These are phyloP conservation scores for Argynnis bischoffii DNA, from an alignment of 2,888 invertebrate genomes.

Conservation along the genomic window DNA sequence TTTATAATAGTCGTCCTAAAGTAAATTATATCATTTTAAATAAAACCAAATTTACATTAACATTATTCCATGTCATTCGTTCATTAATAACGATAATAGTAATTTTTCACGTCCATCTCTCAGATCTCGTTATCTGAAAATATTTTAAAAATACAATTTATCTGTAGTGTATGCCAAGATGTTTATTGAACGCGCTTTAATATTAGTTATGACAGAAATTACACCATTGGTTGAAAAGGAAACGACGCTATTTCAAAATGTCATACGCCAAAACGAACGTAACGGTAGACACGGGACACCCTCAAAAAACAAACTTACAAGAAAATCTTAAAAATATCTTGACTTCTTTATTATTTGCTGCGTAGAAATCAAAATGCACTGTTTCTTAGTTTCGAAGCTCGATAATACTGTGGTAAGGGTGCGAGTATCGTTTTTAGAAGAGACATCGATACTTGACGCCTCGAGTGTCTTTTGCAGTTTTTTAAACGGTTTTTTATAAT, in stretches of 20 bases:
- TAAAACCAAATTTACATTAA: too few relatives aligned
- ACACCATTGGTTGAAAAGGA: constrained; percentile 53
- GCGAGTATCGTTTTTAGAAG: constrained; percentile 60
- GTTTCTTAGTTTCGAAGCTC: constrained; percentile 18
- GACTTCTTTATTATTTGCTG: constrained; percentile 20
- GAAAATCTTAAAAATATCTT: constrained; percentile 6
- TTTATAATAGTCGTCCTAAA: too few relatives aligned
- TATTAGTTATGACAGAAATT: constrained; percentile 50
- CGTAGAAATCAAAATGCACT: constrained; percentile 31
- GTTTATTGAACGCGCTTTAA: constrained; percentile 23
- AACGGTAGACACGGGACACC: constrained; percentile 61
- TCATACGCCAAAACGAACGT: constrained; percentile 57
- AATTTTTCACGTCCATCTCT: not conserved
- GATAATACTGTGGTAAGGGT: constrained; percentile 16
- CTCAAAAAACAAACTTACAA: constrained; percentile 44
- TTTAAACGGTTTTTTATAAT: constrained; percentile 47
- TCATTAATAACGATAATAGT: constrained; percentile 1
- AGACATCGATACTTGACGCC: constrained; percentile 67
- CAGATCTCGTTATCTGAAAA: constrained; percentile 13
- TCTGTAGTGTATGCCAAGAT: constrained; percentile 29
- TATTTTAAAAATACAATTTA: constrained; percentile 31
- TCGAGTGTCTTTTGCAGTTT: constrained; percentile 56
- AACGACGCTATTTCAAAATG: constrained; percentile 60
- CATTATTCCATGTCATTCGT: not conserved
- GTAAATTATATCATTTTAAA: too few relatives aligned